Percentiles rank a stretch among this genome's conserved stretches.
Conservation (phyloP, 2,797 vertebrate species). For the Anas bernieri region DNA sequence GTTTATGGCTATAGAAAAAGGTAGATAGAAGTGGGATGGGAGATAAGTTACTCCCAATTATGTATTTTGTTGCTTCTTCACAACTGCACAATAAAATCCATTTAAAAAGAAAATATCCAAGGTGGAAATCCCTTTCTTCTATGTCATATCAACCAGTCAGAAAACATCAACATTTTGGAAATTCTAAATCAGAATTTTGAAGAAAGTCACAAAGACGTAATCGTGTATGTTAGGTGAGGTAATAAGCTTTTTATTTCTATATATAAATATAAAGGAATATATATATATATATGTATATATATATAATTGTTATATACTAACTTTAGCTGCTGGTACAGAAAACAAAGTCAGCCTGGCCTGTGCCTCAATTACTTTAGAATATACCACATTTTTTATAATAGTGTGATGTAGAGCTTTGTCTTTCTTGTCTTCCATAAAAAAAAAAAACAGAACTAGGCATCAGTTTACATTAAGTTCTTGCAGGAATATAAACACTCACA, state of each 20-base stretch:
- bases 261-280: too few relatives aligned
- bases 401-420: not conserved
- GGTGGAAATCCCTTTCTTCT: not conserved
- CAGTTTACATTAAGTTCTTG: not conserved
- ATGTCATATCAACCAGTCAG: not conserved
- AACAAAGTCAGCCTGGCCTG: not conserved
- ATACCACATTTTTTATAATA: fast-evolving
- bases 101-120: not conserved
- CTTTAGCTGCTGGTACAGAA: not conserved
- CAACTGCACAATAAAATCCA: not conserved
- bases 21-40: not conserved
- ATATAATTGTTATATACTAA: not conserved
- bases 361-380: not conserved
- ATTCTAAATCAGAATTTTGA: not conserved
- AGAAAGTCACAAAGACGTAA: not conserved
- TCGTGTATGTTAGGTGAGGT: not conserved
- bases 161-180: not conserved
- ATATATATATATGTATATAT: too few relatives aligned
- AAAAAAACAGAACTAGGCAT: not conserved
- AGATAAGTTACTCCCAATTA: not conserved
- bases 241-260: not conserved
- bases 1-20: not conserved
- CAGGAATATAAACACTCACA: not conserved
- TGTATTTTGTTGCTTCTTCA: not conserved
- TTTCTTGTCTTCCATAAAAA: not conserved